Conservation (phyloP, 2,888 invertebrate genomes). For the Drosophila paramelanica region DNA sequence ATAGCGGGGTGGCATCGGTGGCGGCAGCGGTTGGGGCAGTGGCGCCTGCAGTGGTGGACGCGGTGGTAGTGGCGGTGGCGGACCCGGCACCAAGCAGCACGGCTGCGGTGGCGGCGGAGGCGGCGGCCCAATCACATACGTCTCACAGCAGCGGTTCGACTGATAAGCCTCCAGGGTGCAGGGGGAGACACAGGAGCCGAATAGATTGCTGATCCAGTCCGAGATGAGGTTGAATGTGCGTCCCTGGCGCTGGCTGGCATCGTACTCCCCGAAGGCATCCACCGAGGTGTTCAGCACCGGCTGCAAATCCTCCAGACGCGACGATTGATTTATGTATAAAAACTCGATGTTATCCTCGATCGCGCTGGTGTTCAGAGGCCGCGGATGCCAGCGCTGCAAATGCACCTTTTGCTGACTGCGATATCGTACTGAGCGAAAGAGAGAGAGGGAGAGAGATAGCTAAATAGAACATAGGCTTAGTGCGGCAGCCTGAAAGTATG, state of each 20-base stretch:
- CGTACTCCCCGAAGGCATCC: conserved; percentile 69
- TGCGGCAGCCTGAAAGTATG: conserved; percentile 47
- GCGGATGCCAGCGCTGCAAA: conserved; percentile 47
- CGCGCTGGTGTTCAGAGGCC: conserved; percentile 28
- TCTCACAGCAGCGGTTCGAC: conserved; percentile 74
- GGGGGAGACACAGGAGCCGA: conserved; percentile 66
- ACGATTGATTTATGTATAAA: conserved; percentile 44
- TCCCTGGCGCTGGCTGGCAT: conserved; percentile 65
- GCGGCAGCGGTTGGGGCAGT: conserved; percentile 23
- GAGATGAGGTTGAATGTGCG: conserved; percentile 70
- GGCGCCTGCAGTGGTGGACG: conserved; percentile 17
- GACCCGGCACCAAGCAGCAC: conserved; percentile 39
- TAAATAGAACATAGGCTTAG: background rate
- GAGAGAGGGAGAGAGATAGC: background rate
- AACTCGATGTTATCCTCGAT: conserved; percentile 39
- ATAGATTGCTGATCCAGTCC: conserved; percentile 67
- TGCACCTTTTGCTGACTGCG: conserved; percentile 55
- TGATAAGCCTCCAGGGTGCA: conserved; percentile 77
- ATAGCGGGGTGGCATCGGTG: conserved; percentile 27
- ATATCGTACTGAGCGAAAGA: conserved; percentile 35
- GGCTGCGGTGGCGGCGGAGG: conserved; percentile 32
- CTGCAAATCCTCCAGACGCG: conserved; percentile 58
- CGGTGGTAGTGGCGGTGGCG: conserved; percentile 21
- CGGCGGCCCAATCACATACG: conserved; percentile 43
- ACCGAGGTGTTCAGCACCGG: conserved; percentile 54